Conservation (phyloP, 2,113 vertebrate genomes). For the Sinocyclocheilus maitianheensis region DNA sequence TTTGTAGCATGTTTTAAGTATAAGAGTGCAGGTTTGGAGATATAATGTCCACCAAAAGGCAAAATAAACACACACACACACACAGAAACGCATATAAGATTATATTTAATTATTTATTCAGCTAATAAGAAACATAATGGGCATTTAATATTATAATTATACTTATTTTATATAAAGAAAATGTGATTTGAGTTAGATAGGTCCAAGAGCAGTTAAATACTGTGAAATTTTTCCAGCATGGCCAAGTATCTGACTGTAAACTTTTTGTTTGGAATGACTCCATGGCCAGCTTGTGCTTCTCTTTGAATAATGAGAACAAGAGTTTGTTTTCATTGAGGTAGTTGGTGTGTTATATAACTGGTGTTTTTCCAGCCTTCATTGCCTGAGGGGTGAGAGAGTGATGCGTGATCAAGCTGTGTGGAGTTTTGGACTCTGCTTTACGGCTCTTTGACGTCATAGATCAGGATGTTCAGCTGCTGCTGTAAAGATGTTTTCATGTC, state of each 20-base stretch:
- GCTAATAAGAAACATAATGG: not conserved
- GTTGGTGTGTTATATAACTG: slow-evolving; percentile 67
- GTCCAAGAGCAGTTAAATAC: slow-evolving; percentile 4
- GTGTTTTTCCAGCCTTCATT: slow-evolving; percentile 53
- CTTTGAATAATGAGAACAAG: slow-evolving; percentile 60
- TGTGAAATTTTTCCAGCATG: not conserved
- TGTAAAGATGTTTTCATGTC: slow-evolving; percentile 54
- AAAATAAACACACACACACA: too few relatives aligned
- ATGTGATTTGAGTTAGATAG: not conserved
- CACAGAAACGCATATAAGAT: too few relatives aligned
- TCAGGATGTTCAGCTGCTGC: slow-evolving; percentile 31
- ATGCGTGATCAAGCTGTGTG: slow-evolving; percentile 36
- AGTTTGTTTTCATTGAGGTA: slow-evolving; percentile 62
- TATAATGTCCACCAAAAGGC: too few relatives aligned
- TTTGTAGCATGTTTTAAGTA: too few relatives aligned
- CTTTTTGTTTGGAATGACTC: slow-evolving; percentile 50
- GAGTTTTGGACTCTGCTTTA: slow-evolving; percentile 56
- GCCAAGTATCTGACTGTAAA: slow-evolving; percentile 32
- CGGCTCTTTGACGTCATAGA: slow-evolving; percentile 33
- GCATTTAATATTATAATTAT: not conserved
- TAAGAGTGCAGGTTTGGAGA: too few relatives aligned
- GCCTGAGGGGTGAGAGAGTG: slow-evolving; percentile 6
- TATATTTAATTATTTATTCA: not conserved
- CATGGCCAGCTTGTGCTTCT: slow-evolving; percentile 56
- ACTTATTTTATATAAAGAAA: not conserved